Evolutionary conservation across 2,797 vertebrate species (phyloP).

Genomic region (Triplophysa yarkandensis): DNA sequence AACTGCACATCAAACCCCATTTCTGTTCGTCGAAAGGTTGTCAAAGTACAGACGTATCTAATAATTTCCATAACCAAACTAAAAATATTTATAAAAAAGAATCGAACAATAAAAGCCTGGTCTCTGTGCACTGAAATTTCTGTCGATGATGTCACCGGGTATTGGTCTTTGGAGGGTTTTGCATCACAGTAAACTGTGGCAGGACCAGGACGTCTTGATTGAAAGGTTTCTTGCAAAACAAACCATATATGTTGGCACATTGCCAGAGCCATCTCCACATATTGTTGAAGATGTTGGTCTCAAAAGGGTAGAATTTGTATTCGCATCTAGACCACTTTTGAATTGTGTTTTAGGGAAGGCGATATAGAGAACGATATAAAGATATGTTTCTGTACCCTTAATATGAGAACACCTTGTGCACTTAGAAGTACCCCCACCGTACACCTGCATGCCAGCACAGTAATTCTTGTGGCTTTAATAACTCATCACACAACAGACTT

Average conservation of each 20-base stretch:
- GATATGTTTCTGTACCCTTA: slow-evolving; percentile 34
- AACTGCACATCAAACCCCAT: no score
- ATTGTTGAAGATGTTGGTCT: not conserved
- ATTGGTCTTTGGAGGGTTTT: no score
- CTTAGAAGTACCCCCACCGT: slow-evolving; percentile 52
- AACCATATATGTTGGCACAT: not conserved
- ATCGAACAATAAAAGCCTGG: no score
- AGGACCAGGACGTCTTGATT: not conserved
- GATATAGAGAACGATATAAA: slow-evolving; percentile 14
- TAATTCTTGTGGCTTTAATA: not conserved
- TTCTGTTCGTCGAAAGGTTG: not conserved
- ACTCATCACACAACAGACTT: not conserved
- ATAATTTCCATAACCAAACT: no score
- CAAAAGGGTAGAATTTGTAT: not conserved
- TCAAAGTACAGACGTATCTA: no score
- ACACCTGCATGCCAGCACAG: slow-evolving; percentile 70
- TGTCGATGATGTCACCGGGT: no score
- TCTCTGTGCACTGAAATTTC: no score
- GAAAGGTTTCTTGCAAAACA: not conserved
- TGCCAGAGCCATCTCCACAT: not conserved
- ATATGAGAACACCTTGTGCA: slow-evolving; percentile 64
- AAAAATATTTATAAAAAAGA: no score
- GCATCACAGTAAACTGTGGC: not conserved
- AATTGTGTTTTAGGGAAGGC: not conserved
- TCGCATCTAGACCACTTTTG: not conserved